phyloP scores from a whole-genome alignment of 2,113 vertebrate species.

The Nematolebias whitei region DNA sequence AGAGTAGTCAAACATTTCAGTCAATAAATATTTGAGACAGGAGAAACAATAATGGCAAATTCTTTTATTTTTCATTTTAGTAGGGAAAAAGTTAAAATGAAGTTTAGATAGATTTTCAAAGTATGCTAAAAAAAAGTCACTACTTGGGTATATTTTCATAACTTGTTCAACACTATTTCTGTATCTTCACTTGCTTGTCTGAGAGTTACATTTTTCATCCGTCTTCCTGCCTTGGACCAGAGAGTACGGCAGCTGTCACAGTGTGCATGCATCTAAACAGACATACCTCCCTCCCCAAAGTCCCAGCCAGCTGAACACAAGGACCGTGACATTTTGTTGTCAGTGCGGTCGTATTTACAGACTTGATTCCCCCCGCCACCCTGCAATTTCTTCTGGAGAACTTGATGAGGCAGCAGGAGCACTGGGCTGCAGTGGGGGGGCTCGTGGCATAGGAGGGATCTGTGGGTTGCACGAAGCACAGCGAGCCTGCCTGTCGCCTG shows the following conservation, averaged over 20 bases:
- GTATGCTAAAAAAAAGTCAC: neutral
- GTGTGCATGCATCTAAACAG: conserved; percentile 64
- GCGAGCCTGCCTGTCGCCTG: conserved; percentile 59
- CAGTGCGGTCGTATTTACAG: conserved; percentile 75
- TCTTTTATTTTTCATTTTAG: neutral
- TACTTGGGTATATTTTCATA: neutral
- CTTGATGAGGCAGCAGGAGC: conserved; percentile 78
- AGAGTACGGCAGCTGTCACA: conserved; percentile 60
- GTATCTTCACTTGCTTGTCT: conserved; percentile 3
- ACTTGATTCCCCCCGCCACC: conserved; percentile 70
- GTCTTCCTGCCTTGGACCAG: conserved; percentile 40
- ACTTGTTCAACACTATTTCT: conserved; percentile 5
- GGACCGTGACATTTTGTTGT: conserved; percentile 76
- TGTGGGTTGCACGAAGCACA: conserved; percentile 61
- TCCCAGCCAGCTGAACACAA: conserved; percentile 60
- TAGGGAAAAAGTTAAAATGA: neutral
- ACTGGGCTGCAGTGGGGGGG: conserved; percentile 51
- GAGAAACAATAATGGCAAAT: too few relatives aligned
- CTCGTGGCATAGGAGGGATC: conserved; percentile 65
- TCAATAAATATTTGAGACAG: too few relatives aligned
- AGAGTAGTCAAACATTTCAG: too few relatives aligned
- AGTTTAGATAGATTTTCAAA: too few relatives aligned
- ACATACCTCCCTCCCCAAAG: conserved; percentile 65
- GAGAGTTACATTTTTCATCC: conserved; percentile 27
- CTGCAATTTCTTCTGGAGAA: conserved; percentile 77